Evolutionary conservation across 35 echinoderm and acorn worm genomes (phyloP), one percentile per base, ranked within the genome.

Genomic region (Antedon bifida): DNA sequence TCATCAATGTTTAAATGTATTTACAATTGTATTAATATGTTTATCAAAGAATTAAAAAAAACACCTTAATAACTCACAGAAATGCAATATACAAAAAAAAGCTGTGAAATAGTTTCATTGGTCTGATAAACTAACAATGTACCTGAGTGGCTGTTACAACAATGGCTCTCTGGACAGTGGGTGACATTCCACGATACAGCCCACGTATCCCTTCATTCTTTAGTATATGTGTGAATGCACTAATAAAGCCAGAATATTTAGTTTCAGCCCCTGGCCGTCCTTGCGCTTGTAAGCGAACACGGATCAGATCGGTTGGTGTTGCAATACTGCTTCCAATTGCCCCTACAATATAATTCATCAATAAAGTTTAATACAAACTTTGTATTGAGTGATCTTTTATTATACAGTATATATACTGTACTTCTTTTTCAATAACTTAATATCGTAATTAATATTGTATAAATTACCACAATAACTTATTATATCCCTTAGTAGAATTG

Each of bases 111-210:
- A n/a, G n/a, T n/a, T n/a, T n/a, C n/a, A n/a, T n/a, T n/a, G n/a
- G n/a, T n/a, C n/a, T n/a, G n/a, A n/a, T n/a, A n/a, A n/a, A n/a
- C n/a, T n/a, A n/a, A n/a, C n/a, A n/a, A n/a, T n/a, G n/a, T 76
- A 93, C 88, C 88, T 97, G 94, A 79, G 95, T 90, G 74, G 87
- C 95, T 55, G 95, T 99, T 30, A 99, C 35, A 51, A 99, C 77
- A 79, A 90, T 80, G 8, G 95, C 95, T 82, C 95, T 87, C 77
- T 99, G 95, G 2, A 99, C 90, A 11, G 95, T 99, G n/a, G 95
- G 95, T 35, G 88, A 33, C 9, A 88, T 92, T 30, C 95, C 95
- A 35, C 95, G 89, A 38, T 99, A 99, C 23, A 99, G 82, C 0
- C 95, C 95, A 56, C 38, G 64, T 16, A 92, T 46, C 19, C 95